Conservation (phyloP, 2,888 invertebrate species). For the Empis livida region DNA sequence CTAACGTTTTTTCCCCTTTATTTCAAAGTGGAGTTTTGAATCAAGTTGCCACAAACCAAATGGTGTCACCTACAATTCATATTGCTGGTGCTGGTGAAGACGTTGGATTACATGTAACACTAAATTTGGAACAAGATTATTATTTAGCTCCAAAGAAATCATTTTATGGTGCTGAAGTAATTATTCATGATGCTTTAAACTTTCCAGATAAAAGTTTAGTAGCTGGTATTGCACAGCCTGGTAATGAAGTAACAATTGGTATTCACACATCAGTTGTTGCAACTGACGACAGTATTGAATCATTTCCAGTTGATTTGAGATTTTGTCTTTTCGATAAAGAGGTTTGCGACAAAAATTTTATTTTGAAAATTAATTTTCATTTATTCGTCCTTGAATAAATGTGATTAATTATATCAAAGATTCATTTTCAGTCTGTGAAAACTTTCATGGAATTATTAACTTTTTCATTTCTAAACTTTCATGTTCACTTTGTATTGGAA, state of each 20-base stretch:
- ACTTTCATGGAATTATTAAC: no score
- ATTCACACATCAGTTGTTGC: slow-evolving; percentile 25
- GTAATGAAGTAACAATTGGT: slow-evolving; percentile 22
- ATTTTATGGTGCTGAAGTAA: slow-evolving; percentile 25
- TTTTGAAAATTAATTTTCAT: no score
- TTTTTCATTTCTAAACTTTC: no score
- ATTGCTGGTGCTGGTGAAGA: slow-evolving; percentile 22
- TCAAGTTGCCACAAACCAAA: slow-evolving; percentile 6
- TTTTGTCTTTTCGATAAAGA: slow-evolving; percentile 29
- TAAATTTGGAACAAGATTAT: slow-evolving; percentile 22
- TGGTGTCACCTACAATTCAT: slow-evolving; percentile 10
- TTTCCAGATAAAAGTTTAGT: slow-evolving; percentile 28
- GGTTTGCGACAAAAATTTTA: no score
- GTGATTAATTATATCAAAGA: no score
- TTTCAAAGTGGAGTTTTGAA: neutral
- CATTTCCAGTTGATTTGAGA: slow-evolving; percentile 14
- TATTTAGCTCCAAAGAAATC: slow-evolving; percentile 25
- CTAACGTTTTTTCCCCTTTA: no score
- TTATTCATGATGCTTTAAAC: slow-evolving; percentile 30
- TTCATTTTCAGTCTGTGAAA: no score
- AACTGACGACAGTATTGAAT: slow-evolving; percentile 11
- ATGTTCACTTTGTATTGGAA: no score
- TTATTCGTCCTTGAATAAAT: no score
- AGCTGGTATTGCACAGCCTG: slow-evolving; percentile 21
- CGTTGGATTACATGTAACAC: slow-evolving; percentile 23